Percentiles rank a stretch among this genome's conserved stretches.
Conservation (phyloP, 2,113 vertebrate genomes). For the Pandion haliaetus region DNA sequence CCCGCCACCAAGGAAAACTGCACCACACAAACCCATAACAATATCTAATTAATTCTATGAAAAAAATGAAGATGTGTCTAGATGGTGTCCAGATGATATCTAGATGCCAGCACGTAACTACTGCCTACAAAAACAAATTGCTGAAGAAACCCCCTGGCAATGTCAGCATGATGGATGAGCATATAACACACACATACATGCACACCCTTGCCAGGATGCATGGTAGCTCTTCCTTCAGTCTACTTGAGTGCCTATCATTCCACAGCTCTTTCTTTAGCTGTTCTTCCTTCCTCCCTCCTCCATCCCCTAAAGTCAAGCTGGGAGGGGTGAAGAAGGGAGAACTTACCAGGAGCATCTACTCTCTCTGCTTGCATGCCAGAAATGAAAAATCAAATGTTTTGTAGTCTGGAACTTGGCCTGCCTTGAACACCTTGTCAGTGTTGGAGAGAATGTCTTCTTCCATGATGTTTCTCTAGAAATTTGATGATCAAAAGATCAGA, state of each 20-base stretch:
- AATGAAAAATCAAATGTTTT: neutral
- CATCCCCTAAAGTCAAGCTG: neutral
- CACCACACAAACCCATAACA: no score
- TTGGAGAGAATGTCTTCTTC: neutral
- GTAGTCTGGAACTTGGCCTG: neutral
- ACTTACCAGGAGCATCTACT: neutral
- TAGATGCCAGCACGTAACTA: neutral
- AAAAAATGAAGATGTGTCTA: neutral
- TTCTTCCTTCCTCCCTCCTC: neutral
- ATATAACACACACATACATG: neutral
- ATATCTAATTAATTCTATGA: neutral
- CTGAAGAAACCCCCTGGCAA: neutral
- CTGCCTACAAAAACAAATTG: neutral
- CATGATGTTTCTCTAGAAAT: neutral
- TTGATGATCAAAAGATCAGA: neutral
- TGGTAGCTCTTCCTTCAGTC: neutral
- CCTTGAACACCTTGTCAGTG: neutral
- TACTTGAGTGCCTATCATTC: neutral
- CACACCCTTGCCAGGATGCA: neutral
- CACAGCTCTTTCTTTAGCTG: neutral
- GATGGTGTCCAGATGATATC: neutral
- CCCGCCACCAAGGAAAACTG: no score
- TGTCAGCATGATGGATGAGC: neutral
- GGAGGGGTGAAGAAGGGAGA: neutral
- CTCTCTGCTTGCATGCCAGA: neutral